These are phyloP conservation scores for Syngnathus typhle DNA, from an alignment of 2,113 vertebrate genomes.

Conservation along the genomic window DNA sequence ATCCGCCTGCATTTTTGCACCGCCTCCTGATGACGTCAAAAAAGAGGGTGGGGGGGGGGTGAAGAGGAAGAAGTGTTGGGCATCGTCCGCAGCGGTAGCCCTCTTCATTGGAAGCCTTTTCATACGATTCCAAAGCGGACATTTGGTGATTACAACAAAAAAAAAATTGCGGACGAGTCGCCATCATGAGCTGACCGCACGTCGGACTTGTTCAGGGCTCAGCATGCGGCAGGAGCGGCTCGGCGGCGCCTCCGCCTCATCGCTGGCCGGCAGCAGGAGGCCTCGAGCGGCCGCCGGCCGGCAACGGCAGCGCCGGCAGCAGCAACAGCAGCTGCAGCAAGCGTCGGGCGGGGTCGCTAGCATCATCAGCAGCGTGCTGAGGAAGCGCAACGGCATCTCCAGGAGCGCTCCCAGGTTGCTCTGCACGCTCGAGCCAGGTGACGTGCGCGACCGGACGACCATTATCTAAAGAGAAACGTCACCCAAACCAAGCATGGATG, in stretches of 20 bases:
- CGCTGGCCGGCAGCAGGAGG: constrained; percentile 69
- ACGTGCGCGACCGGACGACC: constrained; percentile 1
- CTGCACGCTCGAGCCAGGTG: constrained; percentile 96
- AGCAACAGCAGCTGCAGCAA: constrained; percentile 74
- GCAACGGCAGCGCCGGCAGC: constrained; percentile 71
- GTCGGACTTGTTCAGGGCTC: constrained; percentile 3
- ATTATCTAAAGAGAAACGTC: not conserved
- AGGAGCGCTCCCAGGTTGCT: constrained; percentile 90
- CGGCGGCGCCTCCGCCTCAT: not conserved
- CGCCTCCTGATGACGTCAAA: constrained; percentile 49
- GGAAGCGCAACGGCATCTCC: constrained; percentile 90
- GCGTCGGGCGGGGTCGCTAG: constrained; percentile 80
- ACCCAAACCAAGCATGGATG: not conserved
- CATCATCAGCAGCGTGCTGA: constrained; percentile 92
- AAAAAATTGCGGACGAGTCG: not conserved
- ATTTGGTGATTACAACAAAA: too few species aligned
- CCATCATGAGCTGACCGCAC: constrained; percentile 31
- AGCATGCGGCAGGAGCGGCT: constrained; percentile 85
- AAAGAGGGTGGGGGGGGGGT: constrained; percentile 35
- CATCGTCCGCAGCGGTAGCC: constrained; percentile 19
- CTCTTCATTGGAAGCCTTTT: not conserved
- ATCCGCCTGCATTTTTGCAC: constrained; percentile 24
- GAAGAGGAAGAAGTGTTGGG: constrained; percentile 38
- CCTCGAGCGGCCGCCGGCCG: constrained; percentile 75
- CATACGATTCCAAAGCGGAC: too few species aligned